phyloP scores from a whole-genome alignment of 2,888 invertebrate species.

The Platynereis dumerilii region DNA sequence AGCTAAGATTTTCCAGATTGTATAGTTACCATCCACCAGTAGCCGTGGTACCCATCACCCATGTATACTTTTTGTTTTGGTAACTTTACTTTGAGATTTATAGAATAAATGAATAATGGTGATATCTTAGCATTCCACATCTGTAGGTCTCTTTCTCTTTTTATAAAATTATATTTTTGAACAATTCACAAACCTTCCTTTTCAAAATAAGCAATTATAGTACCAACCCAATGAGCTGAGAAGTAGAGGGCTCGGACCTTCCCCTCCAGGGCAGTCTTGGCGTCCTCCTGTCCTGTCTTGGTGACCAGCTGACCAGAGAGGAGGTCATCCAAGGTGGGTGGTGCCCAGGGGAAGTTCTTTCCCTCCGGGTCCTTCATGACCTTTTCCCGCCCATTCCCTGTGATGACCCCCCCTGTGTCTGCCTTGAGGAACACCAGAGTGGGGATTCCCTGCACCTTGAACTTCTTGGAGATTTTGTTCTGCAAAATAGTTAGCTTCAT shows the following conservation, averaged over 20 bases:
- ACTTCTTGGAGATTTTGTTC: conserved; percentile 78
- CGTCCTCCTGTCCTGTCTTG: conserved; percentile 9
- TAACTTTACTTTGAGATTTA: too few relatives aligned
- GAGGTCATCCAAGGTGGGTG: conserved; percentile 60
- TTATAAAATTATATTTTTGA: too few relatives aligned
- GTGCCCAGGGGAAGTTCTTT: conserved; percentile 77
- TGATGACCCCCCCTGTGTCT: conserved; percentile 73
- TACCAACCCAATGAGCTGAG: conserved; percentile 85
- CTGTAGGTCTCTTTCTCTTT: too few relatives aligned
- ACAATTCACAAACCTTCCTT: too few relatives aligned
- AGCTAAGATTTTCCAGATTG: too few relatives aligned
- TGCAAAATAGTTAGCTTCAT: conserved; percentile 51
- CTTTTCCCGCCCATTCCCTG: conserved; percentile 70
- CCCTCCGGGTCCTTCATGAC: conserved; percentile 75
- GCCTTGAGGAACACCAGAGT: conserved; percentile 75
- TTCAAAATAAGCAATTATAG: too few relatives aligned
- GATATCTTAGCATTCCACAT: too few relatives aligned
- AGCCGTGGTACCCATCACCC: too few relatives aligned
- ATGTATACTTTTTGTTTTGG: too few relatives aligned
- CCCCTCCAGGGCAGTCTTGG: conserved; percentile 56
- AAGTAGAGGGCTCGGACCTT: conserved; percentile 82
- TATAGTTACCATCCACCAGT: too few relatives aligned
- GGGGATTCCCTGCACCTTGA: conserved; percentile 79
- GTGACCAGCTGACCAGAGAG: conserved; percentile 24
- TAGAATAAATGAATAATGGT: too few relatives aligned